A percentile compares a stretch with the other conserved stretches of the same genome.
Evolutionary conservation across 2,113 vertebrate species (phyloP).

Genomic region (Ginglymostoma cirratum): DNA sequence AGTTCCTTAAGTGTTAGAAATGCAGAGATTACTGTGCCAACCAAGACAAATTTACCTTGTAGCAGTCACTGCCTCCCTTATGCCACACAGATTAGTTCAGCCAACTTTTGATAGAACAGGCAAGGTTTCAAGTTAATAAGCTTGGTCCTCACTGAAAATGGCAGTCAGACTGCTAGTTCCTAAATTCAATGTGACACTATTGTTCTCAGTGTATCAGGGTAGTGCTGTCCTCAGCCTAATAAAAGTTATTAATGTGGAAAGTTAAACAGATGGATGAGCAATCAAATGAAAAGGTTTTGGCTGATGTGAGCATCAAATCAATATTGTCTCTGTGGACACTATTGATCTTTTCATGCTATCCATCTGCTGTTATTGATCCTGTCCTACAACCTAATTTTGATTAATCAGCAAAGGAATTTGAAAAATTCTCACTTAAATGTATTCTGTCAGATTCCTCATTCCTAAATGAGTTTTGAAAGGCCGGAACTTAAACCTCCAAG

Average conservation of each 20-base stretch:
- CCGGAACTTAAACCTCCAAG: background rate
- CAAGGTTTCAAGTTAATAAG: conserved; percentile 16
- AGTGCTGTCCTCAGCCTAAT: conserved; percentile 32
- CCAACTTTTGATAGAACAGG: background rate
- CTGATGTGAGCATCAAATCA: conserved; percentile 38
- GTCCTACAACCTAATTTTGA: conserved; percentile 21
- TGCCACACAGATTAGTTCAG: conserved; percentile 20
- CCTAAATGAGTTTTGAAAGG: background rate
- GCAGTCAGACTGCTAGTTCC: background rate
- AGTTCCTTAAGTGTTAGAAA: background rate
- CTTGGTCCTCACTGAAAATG: conserved; percentile 3
- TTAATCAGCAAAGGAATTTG: conserved; percentile 28
- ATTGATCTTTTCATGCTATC: conserved; percentile 34
- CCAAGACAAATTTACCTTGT: background rate
- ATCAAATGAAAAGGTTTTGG: conserved; percentile 37
- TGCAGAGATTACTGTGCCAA: background rate
- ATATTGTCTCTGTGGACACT: conserved; percentile 36
- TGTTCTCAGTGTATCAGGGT: background rate
- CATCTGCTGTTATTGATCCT: conserved; percentile 36
- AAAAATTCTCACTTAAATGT: conserved; percentile 33
- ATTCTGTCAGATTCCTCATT: conserved; percentile 25
- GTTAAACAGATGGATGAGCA: conserved; percentile 37
- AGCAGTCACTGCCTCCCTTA: background rate
- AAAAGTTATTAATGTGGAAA: conserved; percentile 36
- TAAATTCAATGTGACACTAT: conserved; percentile 20